Base-by-base conservation (phyloP, 1,140 invertebrate species). In the Sogatella furcifera region DNA sequence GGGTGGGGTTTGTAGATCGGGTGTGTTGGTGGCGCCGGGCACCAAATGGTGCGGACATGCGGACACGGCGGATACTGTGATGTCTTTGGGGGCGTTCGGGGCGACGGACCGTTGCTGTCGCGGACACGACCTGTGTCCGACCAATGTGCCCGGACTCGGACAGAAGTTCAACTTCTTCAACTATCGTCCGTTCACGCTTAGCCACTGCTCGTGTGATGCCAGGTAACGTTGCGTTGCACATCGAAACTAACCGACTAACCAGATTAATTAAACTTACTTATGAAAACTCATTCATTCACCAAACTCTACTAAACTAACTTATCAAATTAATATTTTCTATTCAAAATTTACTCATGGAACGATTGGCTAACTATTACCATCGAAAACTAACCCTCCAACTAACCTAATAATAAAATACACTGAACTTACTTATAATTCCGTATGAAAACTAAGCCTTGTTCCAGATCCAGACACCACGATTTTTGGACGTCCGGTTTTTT, bases 201-300 rank as follows among this genome's bases (percentile, higher is more conserved):
- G 86, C 59, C 87, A 92, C 69, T 95, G 91, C 74, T 77, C 76
- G 55, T 94, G 92, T 72, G 92, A 95, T 76, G 80, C 81, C 73
- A 89, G 85, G 89, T 91, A 78, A 76, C 6, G 6, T 4, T 6
- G 2, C 2, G 2, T 28, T 28, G 24, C 24, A n/a, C 24, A 28
- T 28, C 6, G 24, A 28, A 28, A 28, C 24, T 28, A 28, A 28
- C 24, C 24, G 6, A 28, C 6, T 28, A 28, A 28, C 77, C 41
- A 17, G 11, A 2, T 10, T 1, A 15, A 15, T n/a, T n/a, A n/a
- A n/a, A n/a, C n/a, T n/a, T n/a, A n/a, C n/a, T n/a, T n/a, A n/a
- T n/a, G n/a, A n/a, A n/a, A n/a, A n/a, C n/a, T n/a, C n/a, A n/a
- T n/a, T n/a, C n/a, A n/a, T n/a, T n/a, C n/a, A 17, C 10, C 46